Evolutionary conservation across 2,113 vertebrate species (phyloP).

Genomic region (Montifringilla adamsi): DNA sequence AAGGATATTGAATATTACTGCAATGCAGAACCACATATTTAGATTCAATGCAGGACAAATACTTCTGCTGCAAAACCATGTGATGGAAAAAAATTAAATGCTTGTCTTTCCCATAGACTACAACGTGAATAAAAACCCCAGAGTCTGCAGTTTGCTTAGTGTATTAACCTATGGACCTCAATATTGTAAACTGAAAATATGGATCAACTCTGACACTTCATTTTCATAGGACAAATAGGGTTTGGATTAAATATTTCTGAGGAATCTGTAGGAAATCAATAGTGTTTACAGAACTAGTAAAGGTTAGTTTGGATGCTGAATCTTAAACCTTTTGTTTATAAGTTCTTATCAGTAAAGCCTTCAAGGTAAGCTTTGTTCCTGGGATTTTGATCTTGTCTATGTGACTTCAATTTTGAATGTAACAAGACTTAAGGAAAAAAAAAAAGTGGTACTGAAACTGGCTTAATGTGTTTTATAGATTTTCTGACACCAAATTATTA

Average conservation of each 20-base stretch:
- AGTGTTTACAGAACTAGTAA: conserved; percentile 43
- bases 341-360: conserved; percentile 46
- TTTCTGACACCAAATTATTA: conserved; percentile 66
- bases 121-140: neutral
- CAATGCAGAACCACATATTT: conserved; percentile 11
- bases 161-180: conserved; percentile 36
- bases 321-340: conserved; percentile 44
- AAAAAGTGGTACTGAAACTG: conserved; percentile 9
- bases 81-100: neutral
- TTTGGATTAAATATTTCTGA: conserved; percentile 64
- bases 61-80: neutral
- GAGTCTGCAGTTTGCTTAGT: conserved; percentile 26
- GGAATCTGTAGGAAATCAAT: conserved; percentile 61
- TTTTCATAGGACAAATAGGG: conserved; percentile 56
- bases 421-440: conserved; percentile 2
- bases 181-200: conserved; percentile 48
- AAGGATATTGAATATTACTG: neutral
- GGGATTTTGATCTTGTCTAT: conserved; percentile 23
- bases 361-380: conserved; percentile 26
- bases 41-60: conserved; percentile 8
- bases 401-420: conserved; percentile 17
- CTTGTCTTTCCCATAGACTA: neutral
- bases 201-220: conserved; percentile 16
- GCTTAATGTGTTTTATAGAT: conserved; percentile 71
- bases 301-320: conserved; percentile 36